These are phyloP conservation scores for Vultur gryphus DNA, from an alignment of 2,797 vertebrate genomes.

Conservation along the genomic window DNA sequence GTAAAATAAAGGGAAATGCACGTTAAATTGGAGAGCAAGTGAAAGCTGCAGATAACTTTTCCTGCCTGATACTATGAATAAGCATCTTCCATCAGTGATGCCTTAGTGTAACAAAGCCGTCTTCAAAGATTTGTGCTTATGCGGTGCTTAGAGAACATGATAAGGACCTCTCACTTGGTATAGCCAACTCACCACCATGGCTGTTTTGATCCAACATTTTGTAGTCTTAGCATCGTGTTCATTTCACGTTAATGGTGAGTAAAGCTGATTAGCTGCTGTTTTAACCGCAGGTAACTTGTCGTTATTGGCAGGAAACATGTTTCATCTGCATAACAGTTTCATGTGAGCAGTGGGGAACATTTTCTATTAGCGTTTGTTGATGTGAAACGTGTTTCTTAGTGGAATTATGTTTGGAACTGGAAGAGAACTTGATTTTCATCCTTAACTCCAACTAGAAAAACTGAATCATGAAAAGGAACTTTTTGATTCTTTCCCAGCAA, in stretches of 20 bases:
- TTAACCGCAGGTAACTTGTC: slow-evolving; percentile 62
- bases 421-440: background rate
- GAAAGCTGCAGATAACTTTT: background rate
- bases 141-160: background rate
- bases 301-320: slow-evolving; percentile 59
- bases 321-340: slow-evolving; percentile 61
- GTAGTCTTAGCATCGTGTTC: background rate
- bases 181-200: background rate
- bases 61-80: background rate
- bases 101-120: background rate
- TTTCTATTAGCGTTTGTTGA: slow-evolving; percentile 56
- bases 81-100: background rate
- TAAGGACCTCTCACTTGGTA: background rate
- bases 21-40: background rate
- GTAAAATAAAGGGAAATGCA: background rate
- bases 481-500: background rate
- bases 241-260: slow-evolving; percentile 41
- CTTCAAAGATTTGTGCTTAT: background rate
- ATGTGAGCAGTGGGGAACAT: slow-evolving; percentile 51
- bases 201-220: background rate
- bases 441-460: background rate
- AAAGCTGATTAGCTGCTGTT: slow-evolving; percentile 62
- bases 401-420: slow-evolving; percentile 4
- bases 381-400: slow-evolving; percentile 35
- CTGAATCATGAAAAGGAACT: background rate